Evolutionary conservation across 2,888 invertebrate species (phyloP).

Genomic region (Ceramica pisi): DNA sequence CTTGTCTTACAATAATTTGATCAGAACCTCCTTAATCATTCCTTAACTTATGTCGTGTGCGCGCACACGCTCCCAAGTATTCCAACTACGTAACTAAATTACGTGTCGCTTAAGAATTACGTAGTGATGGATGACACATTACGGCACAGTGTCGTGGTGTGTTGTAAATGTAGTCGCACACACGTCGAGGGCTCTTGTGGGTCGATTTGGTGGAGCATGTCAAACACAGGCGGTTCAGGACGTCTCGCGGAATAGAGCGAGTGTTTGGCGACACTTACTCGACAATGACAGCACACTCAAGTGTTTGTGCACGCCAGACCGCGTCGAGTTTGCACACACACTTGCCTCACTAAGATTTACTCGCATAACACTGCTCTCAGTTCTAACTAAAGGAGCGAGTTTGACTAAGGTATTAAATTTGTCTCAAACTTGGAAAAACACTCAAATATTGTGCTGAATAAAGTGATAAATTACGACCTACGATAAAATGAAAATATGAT

Average conservation of each 20-base stretch:
- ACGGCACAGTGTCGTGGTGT: slow-evolving; percentile 61
- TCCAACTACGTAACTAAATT: slow-evolving; percentile 66
- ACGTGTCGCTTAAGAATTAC: slow-evolving; percentile 60
- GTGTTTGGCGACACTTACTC: slow-evolving; percentile 82
- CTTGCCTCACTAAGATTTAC: slow-evolving; percentile 76
- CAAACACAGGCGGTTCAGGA: slow-evolving; percentile 79
- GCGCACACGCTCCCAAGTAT: slow-evolving; percentile 63
- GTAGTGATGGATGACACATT: slow-evolving; percentile 64
- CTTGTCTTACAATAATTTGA: slow-evolving; percentile 73
- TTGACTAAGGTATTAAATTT: slow-evolving; percentile 31
- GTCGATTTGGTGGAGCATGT: slow-evolving; percentile 79
- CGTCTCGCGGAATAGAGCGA: slow-evolving; percentile 72
- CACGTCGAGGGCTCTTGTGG: slow-evolving; percentile 74
- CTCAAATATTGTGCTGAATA: slow-evolving; percentile 1
- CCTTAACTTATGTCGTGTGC: slow-evolving; percentile 62
- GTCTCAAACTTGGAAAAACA: slow-evolving; percentile 2
- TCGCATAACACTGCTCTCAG: slow-evolving; percentile 67
- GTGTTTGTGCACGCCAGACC: slow-evolving; percentile 76
- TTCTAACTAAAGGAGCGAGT: slow-evolving; percentile 51
- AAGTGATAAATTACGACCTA: neutral
- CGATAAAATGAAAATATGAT: slow-evolving; percentile 38
- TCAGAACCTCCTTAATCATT: slow-evolving; percentile 76
- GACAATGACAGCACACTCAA: slow-evolving; percentile 75
- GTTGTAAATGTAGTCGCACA: slow-evolving; percentile 62
- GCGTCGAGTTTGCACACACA: slow-evolving; percentile 73